These are phyloP conservation scores for Scaptomyza hsui DNA, from an alignment of 1,140 invertebrate species.

Conservation along the genomic window DNA sequence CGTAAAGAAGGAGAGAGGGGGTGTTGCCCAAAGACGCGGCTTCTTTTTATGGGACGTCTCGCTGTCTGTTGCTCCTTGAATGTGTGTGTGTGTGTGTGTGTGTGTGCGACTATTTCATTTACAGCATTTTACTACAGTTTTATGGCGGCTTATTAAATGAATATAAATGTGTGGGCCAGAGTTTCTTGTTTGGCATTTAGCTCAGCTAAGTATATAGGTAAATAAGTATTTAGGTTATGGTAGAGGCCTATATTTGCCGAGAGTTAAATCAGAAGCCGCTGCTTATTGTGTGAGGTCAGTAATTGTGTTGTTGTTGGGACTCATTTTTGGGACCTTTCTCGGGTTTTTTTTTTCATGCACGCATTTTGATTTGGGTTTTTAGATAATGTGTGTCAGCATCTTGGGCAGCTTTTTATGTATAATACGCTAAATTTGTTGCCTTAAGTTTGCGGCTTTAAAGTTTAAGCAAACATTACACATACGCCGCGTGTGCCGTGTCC, in stretches of 20 bases:
- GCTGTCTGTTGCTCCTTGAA: slow-evolving; percentile 39
- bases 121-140: slow-evolving; percentile 79
- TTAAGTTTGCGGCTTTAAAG: slow-evolving; percentile 32
- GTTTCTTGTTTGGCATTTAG: slow-evolving; percentile 28
- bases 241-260: not conserved
- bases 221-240: slow-evolving; percentile 6
- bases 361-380: slow-evolving; percentile 67
- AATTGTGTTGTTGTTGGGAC: slow-evolving; percentile 39
- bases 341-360: slow-evolving; percentile 53
- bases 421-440: slow-evolving; percentile 7
- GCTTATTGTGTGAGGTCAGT: slow-evolving; percentile 69
- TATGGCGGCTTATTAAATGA: slow-evolving; percentile 77
- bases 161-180: slow-evolving; percentile 67
- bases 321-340: slow-evolving; percentile 53
- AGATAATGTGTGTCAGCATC: slow-evolving; percentile 40
- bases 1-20: slow-evolving; percentile 6
- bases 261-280: not conserved
- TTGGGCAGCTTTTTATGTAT: slow-evolving; percentile 17
- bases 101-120: slow-evolving; percentile 72
- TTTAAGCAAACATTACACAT: slow-evolving; percentile 27
- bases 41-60: slow-evolving; percentile 66
- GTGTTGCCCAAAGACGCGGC: slow-evolving; percentile 37
- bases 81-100: slow-evolving; percentile 25
- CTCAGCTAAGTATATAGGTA: slow-evolving; percentile 33
- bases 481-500: slow-evolving; percentile 40